These are phyloP conservation scores for Trichomycterus rosablanca DNA, from an alignment of 2,113 vertebrate species.

Conservation along the genomic window DNA sequence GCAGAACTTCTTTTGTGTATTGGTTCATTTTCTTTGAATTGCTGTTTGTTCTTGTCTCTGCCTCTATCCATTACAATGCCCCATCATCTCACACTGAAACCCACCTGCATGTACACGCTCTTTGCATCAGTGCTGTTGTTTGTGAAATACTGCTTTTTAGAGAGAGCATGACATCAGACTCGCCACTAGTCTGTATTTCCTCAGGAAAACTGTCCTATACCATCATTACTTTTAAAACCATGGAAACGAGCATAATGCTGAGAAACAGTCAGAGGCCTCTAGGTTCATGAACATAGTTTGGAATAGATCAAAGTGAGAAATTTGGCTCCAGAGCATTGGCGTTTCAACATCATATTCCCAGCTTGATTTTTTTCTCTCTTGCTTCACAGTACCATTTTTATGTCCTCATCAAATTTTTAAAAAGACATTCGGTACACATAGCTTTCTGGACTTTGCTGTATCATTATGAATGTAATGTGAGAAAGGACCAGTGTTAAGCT, in stretches of 20 bases:
- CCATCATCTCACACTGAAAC: slow-evolving; percentile 6
- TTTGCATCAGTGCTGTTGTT: too few species aligned
- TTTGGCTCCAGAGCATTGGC: neutral
- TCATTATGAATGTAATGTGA: neutral
- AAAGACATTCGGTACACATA: neutral
- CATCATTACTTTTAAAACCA: slow-evolving; percentile 8
- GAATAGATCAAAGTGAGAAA: neutral
- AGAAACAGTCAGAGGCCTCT: neutral
- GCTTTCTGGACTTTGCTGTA: neutral
- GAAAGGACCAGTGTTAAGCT: too few species aligned
- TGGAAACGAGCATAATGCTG: slow-evolving; percentile 3
- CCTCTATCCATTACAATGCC: neutral
- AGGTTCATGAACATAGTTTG: slow-evolving; percentile 12
- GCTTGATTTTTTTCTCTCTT: slow-evolving; percentile 13
- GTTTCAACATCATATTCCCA: slow-evolving; percentile 1
- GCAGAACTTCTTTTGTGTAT: neutral
- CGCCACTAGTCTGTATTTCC: neutral
- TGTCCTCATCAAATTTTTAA: neutral
- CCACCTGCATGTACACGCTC: too few species aligned
- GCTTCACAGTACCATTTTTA: neutral
- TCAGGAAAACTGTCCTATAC: neutral
- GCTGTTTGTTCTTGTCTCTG: neutral
- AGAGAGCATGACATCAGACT: neutral
- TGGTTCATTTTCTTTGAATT: neutral
- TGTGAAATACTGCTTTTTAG: too few species aligned